Base-by-base conservation (phyloP, 2,113 vertebrate species). In the Notechis scutatus region DNA sequence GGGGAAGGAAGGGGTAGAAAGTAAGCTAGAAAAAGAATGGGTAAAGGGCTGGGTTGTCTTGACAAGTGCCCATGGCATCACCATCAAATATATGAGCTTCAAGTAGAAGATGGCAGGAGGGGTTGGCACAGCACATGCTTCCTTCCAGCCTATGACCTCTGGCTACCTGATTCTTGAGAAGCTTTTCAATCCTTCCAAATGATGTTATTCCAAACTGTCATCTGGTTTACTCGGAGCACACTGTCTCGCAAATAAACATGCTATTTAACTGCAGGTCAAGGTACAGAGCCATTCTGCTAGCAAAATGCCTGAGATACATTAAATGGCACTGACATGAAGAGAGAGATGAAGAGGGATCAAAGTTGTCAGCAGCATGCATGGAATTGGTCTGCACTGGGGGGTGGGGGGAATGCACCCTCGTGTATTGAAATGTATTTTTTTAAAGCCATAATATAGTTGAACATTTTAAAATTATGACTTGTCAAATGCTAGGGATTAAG, bases 41-140 rank as follows among this genome's bases (percentile, higher is more conserved):
- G 20, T 54, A 85, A 61, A 18, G 59, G 55, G 29, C 21, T 74
- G 88, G 94, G 92, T 81, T 94, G 45, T 57, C 95, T 96, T 97
- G 97, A 97, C 95, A 97, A 96, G 97, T 95, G 97, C 97, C 97
- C 92, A 91, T 97, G 97, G 98, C 95, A 81, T 96, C 95, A 64
- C 96, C 95, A 96, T 97, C 97, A 97, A 92, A 91, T 95, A 95
- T 94, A 90, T 3, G 90, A 96, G 96, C 0, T 74, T 95, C 96
- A 95, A 94, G 96, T 88, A 93, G 95, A 96, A 94, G 95, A 95
- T 97, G 94, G 97, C 94, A 96, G 95, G 95, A 96, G 94, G 94
- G 88, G 93, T 93, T 97, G 97, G 97, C 97, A 97, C 93, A 94
- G 91, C 97, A 93, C 97, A 96, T 94, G 95, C 97, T 97, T 96